Percentiles rank a stretch among this genome's conserved stretches.
These are phyloP conservation scores for Phyllostomus hastatus DNA, from an alignment of 2,113 vertebrate genomes.

Conservation along the genomic window DNA sequence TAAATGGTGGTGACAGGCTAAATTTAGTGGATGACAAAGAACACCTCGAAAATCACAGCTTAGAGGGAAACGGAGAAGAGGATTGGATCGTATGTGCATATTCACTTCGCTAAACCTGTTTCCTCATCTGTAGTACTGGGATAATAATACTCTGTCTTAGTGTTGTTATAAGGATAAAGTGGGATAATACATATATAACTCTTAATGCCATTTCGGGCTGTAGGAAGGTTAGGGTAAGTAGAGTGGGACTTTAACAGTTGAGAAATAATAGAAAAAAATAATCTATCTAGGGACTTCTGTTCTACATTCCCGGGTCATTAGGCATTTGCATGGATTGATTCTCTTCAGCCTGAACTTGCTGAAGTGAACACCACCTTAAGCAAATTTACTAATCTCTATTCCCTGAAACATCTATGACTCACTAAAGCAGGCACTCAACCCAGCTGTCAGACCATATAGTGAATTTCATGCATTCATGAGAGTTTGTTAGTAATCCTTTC, in stretches of 20 bases:
- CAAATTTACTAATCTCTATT: not conserved
- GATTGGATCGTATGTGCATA: not conserved
- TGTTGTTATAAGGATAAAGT: not conserved
- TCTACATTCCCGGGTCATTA: not conserved
- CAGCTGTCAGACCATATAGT: not conserved
- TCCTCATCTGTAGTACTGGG: not conserved
- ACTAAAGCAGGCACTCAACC: not conserved
- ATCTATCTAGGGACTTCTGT: not conserved
- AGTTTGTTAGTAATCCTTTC: not conserved
- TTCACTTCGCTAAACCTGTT: not conserved
- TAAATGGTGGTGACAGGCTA: not conserved
- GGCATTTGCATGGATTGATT: not conserved
- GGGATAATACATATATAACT: not conserved
- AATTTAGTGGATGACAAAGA: conserved; percentile 3
- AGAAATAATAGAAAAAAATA: not conserved
- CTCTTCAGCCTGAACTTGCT: not conserved
- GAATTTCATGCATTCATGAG: not conserved
- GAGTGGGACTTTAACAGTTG: not conserved
- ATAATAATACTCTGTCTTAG: not conserved
- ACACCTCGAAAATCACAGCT: not conserved
- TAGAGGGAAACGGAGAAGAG: not conserved
- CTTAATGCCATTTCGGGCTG: not conserved
- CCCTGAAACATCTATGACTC: not conserved
- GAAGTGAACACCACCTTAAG: not conserved
- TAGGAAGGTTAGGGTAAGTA: not conserved